phyloP scores from a whole-genome alignment of 1,140 invertebrate genomes.

The Dendroctonus ponderosae region DNA sequence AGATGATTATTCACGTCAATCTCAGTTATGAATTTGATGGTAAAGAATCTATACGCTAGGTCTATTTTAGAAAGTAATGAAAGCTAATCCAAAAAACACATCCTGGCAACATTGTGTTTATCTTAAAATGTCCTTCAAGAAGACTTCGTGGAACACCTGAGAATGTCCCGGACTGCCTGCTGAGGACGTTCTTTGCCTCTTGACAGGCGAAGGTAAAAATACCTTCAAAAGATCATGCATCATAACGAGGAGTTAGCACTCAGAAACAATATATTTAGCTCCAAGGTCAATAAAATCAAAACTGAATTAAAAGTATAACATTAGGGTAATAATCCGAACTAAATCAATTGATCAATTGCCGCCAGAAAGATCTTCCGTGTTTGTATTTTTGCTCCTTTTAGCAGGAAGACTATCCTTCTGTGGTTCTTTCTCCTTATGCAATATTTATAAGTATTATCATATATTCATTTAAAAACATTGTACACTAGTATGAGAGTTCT shows the following conservation, averaged over 20 bases:
- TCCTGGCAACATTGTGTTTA: background rate
- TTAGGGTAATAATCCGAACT: too few species aligned
- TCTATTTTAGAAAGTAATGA: background rate
- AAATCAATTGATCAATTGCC: too few species aligned
- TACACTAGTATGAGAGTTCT: conserved; percentile 30
- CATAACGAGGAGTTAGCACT: conserved; percentile 5
- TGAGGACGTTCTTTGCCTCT: conserved; percentile 34
- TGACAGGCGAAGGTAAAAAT: conserved; percentile 33
- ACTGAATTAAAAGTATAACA: too few species aligned
- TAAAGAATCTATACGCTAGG: too few species aligned
- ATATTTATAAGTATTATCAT: background rate
- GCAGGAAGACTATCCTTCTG: too few species aligned
- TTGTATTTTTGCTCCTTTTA: too few species aligned
- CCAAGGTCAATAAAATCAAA: too few species aligned
- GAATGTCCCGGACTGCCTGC: conserved; percentile 41
- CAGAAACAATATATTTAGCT: too few species aligned
- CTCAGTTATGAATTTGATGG: background rate
- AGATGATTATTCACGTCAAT: background rate
- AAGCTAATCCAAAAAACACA: background rate
- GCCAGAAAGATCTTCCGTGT: too few species aligned
- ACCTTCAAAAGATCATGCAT: conserved; percentile 31
- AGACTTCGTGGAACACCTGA: conserved; percentile 38
- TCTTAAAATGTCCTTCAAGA: conserved; percentile 8
- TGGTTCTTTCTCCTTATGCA: too few species aligned
- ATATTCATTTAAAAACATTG: conserved; percentile 8